A percentile compares a stretch with the other conserved stretches of the same genome.
Evolutionary conservation across 2,888 invertebrate species (phyloP).

Genomic region (Limnephilus marmoratus): DNA sequence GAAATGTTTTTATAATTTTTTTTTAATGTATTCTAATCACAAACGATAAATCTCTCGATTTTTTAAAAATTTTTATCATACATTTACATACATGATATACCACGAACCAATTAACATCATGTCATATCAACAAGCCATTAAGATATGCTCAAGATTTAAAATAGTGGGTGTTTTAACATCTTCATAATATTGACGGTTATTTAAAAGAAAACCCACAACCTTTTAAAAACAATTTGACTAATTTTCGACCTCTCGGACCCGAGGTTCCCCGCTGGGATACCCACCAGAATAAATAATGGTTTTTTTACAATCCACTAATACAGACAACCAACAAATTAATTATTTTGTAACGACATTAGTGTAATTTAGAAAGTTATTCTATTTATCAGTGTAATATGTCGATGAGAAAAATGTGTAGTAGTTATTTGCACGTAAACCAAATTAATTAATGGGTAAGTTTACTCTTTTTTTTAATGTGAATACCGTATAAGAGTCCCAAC

Average conservation of each 20-base stretch:
- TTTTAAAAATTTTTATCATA: no score
- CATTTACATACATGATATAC: no score
- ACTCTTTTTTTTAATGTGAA: no score
- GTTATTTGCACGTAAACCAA: no score
- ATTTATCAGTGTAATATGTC: background rate
- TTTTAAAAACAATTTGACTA: background rate
- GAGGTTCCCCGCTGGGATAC: background rate
- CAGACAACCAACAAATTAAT: background rate
- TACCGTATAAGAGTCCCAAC: no score
- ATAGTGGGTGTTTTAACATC: conserved; percentile 20
- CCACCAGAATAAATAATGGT: background rate
- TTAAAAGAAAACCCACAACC: background rate
- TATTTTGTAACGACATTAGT: background rate
- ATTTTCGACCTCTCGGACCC: background rate
- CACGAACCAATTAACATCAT: conserved; percentile 10
- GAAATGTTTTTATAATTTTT: no score
- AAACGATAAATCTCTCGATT: no score
- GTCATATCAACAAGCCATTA: background rate
- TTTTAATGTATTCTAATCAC: no score
- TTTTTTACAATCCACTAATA: background rate
- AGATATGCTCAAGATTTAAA: background rate
- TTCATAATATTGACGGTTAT: conserved; percentile 15
- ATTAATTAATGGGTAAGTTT: no score
- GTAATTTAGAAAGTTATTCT: background rate
- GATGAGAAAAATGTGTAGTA: background rate